Percentiles rank a stretch among this genome's conserved stretches.
These are phyloP conservation scores for Amphipoea oculea DNA, from an alignment of 2,888 invertebrate species.

Conservation along the genomic window DNA sequence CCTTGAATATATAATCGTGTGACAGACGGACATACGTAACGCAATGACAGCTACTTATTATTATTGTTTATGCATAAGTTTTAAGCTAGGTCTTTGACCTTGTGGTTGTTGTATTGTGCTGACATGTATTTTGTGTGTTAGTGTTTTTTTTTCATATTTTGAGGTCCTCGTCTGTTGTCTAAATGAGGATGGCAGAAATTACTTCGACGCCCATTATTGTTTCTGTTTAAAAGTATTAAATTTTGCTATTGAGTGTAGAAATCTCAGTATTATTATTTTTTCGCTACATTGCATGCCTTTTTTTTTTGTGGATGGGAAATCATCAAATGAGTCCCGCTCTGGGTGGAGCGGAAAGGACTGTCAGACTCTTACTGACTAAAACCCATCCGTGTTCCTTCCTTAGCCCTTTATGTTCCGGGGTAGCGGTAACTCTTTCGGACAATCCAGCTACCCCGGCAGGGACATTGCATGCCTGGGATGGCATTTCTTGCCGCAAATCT, in stretches of 20 bases:
- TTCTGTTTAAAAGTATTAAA: background rate
- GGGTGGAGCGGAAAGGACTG: too few relatives aligned
- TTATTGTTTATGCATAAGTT: constrained; percentile 49
- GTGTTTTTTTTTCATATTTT: background rate
- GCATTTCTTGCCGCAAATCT: background rate
- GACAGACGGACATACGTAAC: constrained; percentile 54
- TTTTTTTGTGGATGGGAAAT: too few relatives aligned
- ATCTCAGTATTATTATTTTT: too few relatives aligned
- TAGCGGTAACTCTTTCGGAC: too few relatives aligned
- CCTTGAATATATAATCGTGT: constrained; percentile 62
- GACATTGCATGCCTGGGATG: background rate
- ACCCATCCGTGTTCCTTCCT: too few relatives aligned
- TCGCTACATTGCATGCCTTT: background rate
- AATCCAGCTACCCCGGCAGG: too few relatives aligned
- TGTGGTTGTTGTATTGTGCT: constrained; percentile 1
- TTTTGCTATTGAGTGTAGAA: background rate
- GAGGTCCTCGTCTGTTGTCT: background rate
- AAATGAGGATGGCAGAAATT: background rate
- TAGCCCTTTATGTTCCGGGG: too few relatives aligned
- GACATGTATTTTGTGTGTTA: background rate
- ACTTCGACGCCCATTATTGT: background rate
- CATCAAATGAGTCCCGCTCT: too few relatives aligned
- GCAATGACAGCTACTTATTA: constrained; percentile 45
- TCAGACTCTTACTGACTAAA: too few relatives aligned
- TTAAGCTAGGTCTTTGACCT: constrained; percentile 35